These are phyloP conservation scores for Lasioglossum villosulum DNA, from an alignment of 2,888 invertebrate genomes.

Conservation along the genomic window DNA sequence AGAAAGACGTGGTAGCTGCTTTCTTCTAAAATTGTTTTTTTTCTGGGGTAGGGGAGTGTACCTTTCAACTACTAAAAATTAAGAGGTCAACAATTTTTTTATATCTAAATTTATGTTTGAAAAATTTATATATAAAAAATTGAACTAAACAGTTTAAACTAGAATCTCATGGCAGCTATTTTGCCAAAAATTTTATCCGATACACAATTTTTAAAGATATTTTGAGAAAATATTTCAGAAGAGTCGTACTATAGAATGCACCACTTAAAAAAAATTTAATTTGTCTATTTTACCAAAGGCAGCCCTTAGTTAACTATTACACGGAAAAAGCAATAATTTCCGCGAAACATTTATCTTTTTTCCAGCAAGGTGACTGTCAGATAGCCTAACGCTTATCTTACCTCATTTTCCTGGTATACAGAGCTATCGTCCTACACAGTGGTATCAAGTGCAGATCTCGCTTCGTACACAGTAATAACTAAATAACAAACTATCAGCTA, in stretches of 20 bases:
- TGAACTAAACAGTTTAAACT: too few relatives aligned
- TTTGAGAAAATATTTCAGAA: not conserved
- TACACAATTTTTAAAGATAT: too few relatives aligned
- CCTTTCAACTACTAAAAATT: not conserved
- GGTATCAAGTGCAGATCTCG: not conserved
- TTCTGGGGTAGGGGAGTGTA: not conserved
- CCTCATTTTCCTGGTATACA: not conserved
- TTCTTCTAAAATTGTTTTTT: too few relatives aligned
- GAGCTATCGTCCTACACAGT: not conserved
- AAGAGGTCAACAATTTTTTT: not conserved
- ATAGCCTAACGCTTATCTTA: not conserved
- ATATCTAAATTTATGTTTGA: too few relatives aligned
- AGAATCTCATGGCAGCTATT: too few relatives aligned
- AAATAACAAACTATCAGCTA: not conserved
- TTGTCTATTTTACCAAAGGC: too few relatives aligned
- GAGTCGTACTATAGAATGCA: too few relatives aligned
- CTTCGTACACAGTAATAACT: not conserved
- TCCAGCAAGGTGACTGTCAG: not conserved
- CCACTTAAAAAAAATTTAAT: too few relatives aligned
- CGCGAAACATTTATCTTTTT: not conserved
- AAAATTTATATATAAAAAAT: not conserved
- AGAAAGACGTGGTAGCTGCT: not conserved
- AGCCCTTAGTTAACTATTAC: not conserved
- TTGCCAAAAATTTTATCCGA: not conserved
- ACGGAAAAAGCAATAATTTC: not conserved